Evolutionary conservation across 92 coral and sea anemone species (phyloP), one percentile per base, ranked within the genome.

Genomic region (Micromussa lordhowensis): DNA sequence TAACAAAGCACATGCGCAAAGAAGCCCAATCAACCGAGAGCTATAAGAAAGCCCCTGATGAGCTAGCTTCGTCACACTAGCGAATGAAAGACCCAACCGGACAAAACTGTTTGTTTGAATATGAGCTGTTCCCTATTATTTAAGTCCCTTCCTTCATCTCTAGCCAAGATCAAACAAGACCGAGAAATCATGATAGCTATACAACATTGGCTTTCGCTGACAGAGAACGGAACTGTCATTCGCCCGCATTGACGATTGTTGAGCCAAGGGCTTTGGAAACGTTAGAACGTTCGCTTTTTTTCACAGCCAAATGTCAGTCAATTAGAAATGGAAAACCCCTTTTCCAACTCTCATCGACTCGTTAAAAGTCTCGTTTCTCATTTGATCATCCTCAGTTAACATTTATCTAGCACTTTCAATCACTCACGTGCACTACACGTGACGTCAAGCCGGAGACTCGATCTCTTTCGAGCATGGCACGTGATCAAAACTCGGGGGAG

Each of bases 361-460:
- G 18, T 5, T 28, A 17, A 24, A 66, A 64, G 1, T 64, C 31
- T 64, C 15, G 69, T 19, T 44, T 64, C 3, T 64, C 4, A 28
- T 12, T 64, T 64, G 69, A 64, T 63, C 48, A 1, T 0, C 48
- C 69, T 10, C 34, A 12, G 2, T 26, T 28, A 66, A n/a, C 17
- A 32, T n/a, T 22, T 61, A 5, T 61, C 71, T 12, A 66, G 71
- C 71, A 66, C n/a, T 24, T 11, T 66, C 5, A 10, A 34, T n/a
- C 19, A 53, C 35, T 36, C 78, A 35, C 78, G 78, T 29, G 78
- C 53, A 19, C 49, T 10, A 6, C 70, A 30, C 28, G 68, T 61
- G 83, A 80, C 83, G 30, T 80, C 83, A 80, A 21, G 71, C 83
- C 9, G 54, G 83, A 32, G 70, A 57, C 29, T 80, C 71, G 16